Evolutionary conservation across 2,113 vertebrate species (phyloP), one percentile per base, ranked within the genome.

Genomic region (Istiophorus platypterus): DNA sequence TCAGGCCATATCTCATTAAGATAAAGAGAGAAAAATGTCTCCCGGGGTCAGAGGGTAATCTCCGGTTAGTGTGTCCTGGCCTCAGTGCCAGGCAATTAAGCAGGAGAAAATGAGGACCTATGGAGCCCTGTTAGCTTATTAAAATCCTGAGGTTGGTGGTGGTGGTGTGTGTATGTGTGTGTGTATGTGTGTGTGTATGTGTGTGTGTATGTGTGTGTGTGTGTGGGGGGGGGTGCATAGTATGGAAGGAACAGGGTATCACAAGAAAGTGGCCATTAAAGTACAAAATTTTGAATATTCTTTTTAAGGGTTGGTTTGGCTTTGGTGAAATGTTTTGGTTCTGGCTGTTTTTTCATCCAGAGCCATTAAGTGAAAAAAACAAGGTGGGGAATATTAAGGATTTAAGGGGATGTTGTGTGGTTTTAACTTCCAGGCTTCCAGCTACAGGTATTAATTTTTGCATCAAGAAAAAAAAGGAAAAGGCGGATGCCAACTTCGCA

Each of bases 11-110:
- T 85, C 88, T 94, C 91, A 91, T 94, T 92, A 93, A 69, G 70
- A 72, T 78, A 77, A 86, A 80, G 58, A 39, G 54, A 87, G 49
- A 86, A 76, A 84, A 76, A 82, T 81, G 83, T 80, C 80, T 87
- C 78, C 45, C 7, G 62, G 66, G 92, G 91, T 94, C 82, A 89
- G 64, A 82, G 88, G 91, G 82, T 90, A 90, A 93, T 89, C 81
- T 86, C 56, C 61, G 81, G 74, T 81, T 84, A 90, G 80, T 87
- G 89, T 84, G 66, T 82, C 76, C 63, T 29, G 75, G 81, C 51
- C 86, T 67, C 64, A 80, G 45, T 49, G 78, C 71, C 73, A 72
- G 72, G 83, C 87, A 94, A 95, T 94, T 93, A 94, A 76, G 78
- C 68, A 34, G 59, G 63, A 61, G 72, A 84, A 78, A 82, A 85